A percentile compares a stretch with the other conserved stretches of the same genome.
phyloP scores from a whole-genome alignment of 2,113 vertebrate species.

The Bettongia penicillata region DNA sequence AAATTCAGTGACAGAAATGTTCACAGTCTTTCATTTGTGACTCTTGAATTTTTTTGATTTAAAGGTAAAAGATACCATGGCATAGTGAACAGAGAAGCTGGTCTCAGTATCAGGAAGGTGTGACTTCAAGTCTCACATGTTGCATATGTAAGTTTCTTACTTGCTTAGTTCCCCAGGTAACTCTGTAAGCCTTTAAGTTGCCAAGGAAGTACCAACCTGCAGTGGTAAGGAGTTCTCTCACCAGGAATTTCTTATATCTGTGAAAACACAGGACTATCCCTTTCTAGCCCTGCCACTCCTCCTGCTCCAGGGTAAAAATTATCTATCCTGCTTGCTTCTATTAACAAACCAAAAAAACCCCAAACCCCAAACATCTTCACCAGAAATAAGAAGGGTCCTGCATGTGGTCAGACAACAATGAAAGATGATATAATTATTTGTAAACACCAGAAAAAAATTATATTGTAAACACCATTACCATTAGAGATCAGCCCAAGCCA shows the following conservation, averaged over 20 bases:
- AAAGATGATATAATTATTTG: constrained; percentile 46
- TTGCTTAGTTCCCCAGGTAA: not conserved
- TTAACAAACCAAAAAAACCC: not conserved
- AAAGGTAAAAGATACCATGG: not conserved
- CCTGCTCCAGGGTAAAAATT: not conserved
- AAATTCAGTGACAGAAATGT: not conserved
- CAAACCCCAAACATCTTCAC: not conserved
- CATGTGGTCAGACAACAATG: constrained; percentile 47
- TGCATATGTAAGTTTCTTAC: not conserved
- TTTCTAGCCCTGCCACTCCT: no score
- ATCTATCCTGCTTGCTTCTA: not conserved
- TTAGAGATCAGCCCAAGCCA: constrained; percentile 30
- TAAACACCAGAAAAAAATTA: constrained; percentile 53
- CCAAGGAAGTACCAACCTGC: no score
- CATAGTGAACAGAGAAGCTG: not conserved
- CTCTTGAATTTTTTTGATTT: not conserved
- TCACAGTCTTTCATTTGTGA: not conserved
- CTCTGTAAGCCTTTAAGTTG: no score
- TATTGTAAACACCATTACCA: constrained; percentile 13
- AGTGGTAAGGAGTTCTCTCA: not conserved
- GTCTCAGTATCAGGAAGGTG: not conserved
- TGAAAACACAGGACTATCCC: not conserved
- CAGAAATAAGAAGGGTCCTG: not conserved
- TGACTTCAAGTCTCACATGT: not conserved
- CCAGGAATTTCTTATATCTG: not conserved